Conservation (phyloP, 2,797 vertebrate genomes). For the Aldrovandia affinis region DNA sequence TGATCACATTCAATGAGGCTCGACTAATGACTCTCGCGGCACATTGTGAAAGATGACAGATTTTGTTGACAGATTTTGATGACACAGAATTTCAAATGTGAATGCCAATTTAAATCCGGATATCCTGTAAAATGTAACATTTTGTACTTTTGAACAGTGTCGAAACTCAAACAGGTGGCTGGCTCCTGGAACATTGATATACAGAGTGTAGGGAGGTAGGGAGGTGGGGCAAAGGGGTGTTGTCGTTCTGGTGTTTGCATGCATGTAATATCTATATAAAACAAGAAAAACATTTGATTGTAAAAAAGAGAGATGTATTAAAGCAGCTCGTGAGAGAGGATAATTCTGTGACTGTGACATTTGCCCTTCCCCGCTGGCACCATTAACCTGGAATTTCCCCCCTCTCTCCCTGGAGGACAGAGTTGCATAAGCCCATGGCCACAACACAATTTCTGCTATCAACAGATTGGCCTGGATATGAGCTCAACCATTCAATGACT, state of each 20-base stretch:
- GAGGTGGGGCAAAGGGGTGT: no score
- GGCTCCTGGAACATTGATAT: no score
- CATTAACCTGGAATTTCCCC: slow-evolving; percentile 17
- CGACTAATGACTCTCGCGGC: no score
- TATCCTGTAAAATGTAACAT: no score
- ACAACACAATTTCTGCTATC: background rate
- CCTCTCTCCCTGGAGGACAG: background rate
- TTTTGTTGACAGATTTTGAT: no score
- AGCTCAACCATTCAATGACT: slow-evolving; percentile 4
- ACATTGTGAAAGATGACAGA: no score
- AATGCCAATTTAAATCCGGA: no score
- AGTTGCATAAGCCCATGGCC: slow-evolving; percentile 22
- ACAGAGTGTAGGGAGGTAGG: no score
- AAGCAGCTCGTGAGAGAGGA: background rate
- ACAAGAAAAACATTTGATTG: background rate
- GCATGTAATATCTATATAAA: background rate
- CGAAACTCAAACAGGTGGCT: no score
- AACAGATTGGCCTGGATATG: slow-evolving; percentile 13
- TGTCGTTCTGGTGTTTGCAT: background rate
- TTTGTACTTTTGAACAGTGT: no score
- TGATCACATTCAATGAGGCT: no score
- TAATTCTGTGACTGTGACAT: background rate
- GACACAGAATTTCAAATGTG: no score
- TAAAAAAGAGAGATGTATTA: background rate
- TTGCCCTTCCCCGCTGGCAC: background rate